phyloP scores from a whole-genome alignment of 2,888 invertebrate genomes.

The Drosophila lutescens region DNA sequence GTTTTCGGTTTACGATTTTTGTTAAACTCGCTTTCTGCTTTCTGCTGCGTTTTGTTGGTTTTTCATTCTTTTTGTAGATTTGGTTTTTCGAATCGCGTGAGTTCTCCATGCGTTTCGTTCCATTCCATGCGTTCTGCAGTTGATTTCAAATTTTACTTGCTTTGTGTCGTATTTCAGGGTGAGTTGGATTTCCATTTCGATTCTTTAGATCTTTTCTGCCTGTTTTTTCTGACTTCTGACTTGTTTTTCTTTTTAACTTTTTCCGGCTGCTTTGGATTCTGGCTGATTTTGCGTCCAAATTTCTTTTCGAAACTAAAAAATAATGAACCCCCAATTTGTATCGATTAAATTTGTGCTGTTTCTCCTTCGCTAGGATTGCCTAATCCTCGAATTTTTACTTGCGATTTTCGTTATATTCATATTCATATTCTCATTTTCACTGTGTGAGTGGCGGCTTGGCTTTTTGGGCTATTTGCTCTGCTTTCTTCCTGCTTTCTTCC shows the following conservation, averaged over 20 bases:
- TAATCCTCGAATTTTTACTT: conserved; percentile 10
- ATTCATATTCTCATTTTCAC: conserved; percentile 22
- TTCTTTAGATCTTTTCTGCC: conserved; percentile 21
- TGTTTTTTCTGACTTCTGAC: conserved; percentile 3
- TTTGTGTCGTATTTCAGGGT: conserved; percentile 41
- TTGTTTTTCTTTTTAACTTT: background rate
- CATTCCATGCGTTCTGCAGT: conserved; percentile 26
- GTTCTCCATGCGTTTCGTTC: conserved; percentile 28
- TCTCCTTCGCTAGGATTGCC: conserved; percentile 15
- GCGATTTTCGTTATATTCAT: conserved; percentile 13
- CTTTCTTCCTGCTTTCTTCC: conserved; percentile 20
- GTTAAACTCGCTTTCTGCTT: conserved; percentile 5
- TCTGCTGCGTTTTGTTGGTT: conserved; percentile 1
- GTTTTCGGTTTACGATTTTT: conserved; percentile 12
- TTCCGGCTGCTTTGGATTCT: conserved; percentile 43
- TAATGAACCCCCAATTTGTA: conserved; percentile 58
- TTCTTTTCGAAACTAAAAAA: conserved; percentile 47
- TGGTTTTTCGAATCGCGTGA: background rate
- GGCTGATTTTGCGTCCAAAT: conserved; percentile 63
- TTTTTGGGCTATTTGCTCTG: conserved; percentile 59
- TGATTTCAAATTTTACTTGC: conserved; percentile 28
- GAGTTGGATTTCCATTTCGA: conserved; percentile 36
- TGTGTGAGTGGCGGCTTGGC: conserved; percentile 48
- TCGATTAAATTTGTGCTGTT: conserved; percentile 32
- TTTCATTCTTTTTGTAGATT: conserved; percentile 3